These are phyloP conservation scores for Melitaea athalia DNA, from an alignment of 2,888 invertebrate species.

Conservation along the genomic window DNA sequence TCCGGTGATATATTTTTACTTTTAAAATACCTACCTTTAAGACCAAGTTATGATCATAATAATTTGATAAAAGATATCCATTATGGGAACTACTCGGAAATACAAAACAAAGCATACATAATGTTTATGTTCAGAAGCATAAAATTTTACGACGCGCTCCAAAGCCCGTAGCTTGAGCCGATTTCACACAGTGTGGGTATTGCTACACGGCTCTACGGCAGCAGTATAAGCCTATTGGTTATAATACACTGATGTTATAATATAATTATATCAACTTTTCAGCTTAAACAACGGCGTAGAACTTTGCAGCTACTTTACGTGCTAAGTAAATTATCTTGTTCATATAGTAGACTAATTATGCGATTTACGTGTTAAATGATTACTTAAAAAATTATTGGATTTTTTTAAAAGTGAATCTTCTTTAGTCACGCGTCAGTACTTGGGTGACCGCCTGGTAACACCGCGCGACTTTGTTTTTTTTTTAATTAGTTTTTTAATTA, in stretches of 20 bases:
- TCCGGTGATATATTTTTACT: no score
- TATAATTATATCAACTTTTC: conserved; percentile 2
- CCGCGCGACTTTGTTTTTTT: no score
- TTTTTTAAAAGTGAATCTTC: no score
- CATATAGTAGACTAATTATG: not conserved
- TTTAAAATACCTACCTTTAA: no score
- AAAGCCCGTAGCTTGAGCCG: conserved; percentile 9
- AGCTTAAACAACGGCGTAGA: not conserved
- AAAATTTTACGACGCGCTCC: conserved; percentile 20
- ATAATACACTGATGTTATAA: conserved; percentile 5
- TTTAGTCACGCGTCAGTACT: no score
- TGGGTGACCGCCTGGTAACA: no score
- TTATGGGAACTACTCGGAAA: not conserved
- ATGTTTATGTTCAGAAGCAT: conserved; percentile 13
- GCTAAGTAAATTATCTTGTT: not conserved
- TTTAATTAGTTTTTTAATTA: no score
- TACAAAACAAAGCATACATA: not conserved
- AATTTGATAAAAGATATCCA: not conserved
- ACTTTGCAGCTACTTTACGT: not conserved
- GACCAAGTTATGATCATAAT: no score
- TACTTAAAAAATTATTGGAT: no score
- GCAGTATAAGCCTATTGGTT: conserved; percentile 4
- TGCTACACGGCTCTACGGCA: conserved; percentile 6
- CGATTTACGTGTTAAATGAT: not conserved
- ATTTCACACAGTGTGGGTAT: conserved; percentile 9